These are phyloP conservation scores for Bostrychus sinensis DNA, from an alignment of 2,113 vertebrate species.

Conservation along the genomic window DNA sequence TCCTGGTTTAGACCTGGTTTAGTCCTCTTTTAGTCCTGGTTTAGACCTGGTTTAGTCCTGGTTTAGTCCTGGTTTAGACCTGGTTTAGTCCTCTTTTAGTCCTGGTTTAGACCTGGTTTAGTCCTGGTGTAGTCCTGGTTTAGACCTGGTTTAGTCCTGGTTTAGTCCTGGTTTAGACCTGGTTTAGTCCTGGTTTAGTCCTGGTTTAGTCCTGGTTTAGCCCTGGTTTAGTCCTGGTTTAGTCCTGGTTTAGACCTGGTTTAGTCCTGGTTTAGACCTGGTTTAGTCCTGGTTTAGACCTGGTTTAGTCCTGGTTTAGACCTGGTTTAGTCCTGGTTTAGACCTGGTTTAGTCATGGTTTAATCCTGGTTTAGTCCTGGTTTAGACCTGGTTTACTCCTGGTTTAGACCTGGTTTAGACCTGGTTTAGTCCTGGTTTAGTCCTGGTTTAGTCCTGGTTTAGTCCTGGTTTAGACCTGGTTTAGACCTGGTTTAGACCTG, in stretches of 20 bases:
- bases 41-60: no score
- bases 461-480: neutral
- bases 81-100: neutral
- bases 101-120: neutral
- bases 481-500: neutral
- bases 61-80: no score
- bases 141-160: neutral
- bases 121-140: neutral
- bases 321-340: no score
- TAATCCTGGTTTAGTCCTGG: no score
- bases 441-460: neutral
- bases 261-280: no score
- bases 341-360: no score
- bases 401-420: no score
- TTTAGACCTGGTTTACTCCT: no score
- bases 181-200: neutral
- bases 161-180: neutral
- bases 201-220: neutral
- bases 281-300: no score
- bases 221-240: neutral
- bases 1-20: no score
- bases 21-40: no score
- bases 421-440: neutral
- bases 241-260: no score
- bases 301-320: neutral